phyloP scores from a whole-genome alignment of 2,797 vertebrate genomes.

The Hipposideros larvatus region DNA sequence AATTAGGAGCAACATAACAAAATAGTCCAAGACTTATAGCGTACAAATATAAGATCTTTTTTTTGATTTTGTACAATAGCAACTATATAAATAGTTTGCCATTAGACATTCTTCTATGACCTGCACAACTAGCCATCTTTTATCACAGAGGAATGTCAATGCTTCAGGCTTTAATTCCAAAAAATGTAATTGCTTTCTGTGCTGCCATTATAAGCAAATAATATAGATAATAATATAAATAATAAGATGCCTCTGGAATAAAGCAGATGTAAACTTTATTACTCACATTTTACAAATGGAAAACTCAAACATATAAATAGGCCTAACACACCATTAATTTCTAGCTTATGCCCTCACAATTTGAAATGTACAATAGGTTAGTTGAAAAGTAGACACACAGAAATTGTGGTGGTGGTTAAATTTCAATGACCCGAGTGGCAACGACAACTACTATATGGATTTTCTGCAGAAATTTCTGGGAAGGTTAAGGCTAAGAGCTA shows the following conservation, averaged over 20 bases:
- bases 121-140: neutral
- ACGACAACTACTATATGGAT: neutral
- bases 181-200: neutral
- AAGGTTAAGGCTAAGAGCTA: neutral
- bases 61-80: neutral
- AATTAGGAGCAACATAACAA: neutral
- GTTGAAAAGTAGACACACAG: neutral
- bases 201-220: neutral
- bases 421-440: neutral
- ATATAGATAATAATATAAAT: neutral
- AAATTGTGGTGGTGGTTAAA: conserved; percentile 18
- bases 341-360: neutral
- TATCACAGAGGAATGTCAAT: neutral
- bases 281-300: neutral
- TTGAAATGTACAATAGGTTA: neutral
- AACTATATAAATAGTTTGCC: neutral
- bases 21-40: neutral
- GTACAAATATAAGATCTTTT: conserved; percentile 1
- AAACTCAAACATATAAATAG: conserved; percentile 25
- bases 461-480: conserved; percentile 32
- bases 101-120: neutral
- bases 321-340: neutral
- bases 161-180: neutral
- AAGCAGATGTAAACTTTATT: conserved; percentile 2
- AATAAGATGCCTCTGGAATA: neutral